phyloP scores from a whole-genome alignment of 2,888 invertebrate species.

The Timema podura region DNA sequence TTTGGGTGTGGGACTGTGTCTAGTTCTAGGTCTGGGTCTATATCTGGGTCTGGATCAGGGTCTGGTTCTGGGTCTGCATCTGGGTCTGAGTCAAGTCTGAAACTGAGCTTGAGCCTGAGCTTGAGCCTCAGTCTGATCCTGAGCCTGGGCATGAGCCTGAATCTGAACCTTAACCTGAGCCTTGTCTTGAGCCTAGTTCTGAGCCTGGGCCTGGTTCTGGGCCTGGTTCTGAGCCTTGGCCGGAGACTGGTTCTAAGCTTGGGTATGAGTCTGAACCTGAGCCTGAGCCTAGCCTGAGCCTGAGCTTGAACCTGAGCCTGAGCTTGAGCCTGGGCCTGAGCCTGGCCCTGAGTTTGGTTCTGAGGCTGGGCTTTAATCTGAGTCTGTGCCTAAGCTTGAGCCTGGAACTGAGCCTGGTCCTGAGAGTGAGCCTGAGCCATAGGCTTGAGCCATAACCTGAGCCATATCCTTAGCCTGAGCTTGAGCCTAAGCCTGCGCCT shows the following conservation, averaged over 20 bases:
- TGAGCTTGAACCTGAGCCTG: slow-evolving; percentile 8
- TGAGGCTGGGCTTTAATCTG: slow-evolving; percentile 23
- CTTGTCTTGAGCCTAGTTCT: background rate
- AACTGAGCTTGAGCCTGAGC: background rate
- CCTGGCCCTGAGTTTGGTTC: background rate
- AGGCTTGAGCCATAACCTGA: too few species aligned
- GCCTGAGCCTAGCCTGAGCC: slow-evolving; percentile 25
- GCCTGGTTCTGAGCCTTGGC: slow-evolving; percentile 25
- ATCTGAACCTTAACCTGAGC: background rate
- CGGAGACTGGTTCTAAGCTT: slow-evolving; percentile 26
- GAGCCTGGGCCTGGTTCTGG: background rate
- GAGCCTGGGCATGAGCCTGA: background rate
- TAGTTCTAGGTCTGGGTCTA: background rate
- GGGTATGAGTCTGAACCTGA: slow-evolving; percentile 29
- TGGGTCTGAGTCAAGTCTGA: slow-evolving; percentile 19
- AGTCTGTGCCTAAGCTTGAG: slow-evolving; percentile 33
- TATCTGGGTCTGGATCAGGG: slow-evolving; percentile 2
- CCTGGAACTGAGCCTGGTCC: slow-evolving; percentile 32
- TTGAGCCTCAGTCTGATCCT: background rate
- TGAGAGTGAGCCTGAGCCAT: slow-evolving; percentile 19
- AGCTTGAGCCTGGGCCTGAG: slow-evolving; percentile 26
- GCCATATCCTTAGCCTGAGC: slow-evolving; percentile 38
- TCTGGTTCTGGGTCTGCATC: slow-evolving; percentile 29
- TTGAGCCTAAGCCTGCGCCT: slow-evolving; percentile 28
- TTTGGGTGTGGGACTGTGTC: background rate